Percentiles rank a stretch among this genome's conserved stretches.
These are phyloP conservation scores for Semaprochilodus insignis DNA, from an alignment of 2,797 vertebrate species.

Conservation along the genomic window DNA sequence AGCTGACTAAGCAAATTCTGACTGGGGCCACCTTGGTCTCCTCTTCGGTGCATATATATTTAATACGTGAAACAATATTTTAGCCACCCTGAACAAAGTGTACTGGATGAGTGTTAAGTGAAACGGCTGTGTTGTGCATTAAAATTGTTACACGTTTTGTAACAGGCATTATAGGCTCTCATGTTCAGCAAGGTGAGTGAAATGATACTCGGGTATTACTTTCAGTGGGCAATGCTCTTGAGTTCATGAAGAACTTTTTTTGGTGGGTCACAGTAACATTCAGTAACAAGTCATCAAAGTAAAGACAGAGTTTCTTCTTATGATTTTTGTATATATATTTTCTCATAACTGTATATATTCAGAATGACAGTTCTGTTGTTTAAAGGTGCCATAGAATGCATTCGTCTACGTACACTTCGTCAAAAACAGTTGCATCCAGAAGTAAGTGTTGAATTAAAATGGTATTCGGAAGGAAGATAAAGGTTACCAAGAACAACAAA, in stretches of 20 bases:
- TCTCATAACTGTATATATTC: neutral
- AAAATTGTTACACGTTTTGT: neutral
- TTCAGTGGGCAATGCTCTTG: too few species aligned
- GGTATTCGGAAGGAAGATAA: too few species aligned
- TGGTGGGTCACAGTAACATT: neutral
- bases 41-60: neutral
- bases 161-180: too few species aligned
- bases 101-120: neutral
- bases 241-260: neutral
- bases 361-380: neutral
- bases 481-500: too few species aligned
- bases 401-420: too few species aligned
- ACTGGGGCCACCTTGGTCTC: neutral
- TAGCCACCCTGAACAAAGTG: neutral
- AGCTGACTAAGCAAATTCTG: constrained; percentile 17
- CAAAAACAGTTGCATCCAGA: too few species aligned
- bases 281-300: neutral
- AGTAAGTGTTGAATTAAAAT: too few species aligned
- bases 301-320: neutral
- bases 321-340: neutral
- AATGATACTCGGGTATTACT: too few species aligned
- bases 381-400: too few species aligned
- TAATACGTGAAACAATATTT: constrained; percentile 13
- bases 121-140: neutral
- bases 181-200: neutral